Base-by-base conservation (phyloP, 2,797 vertebrate genomes). In the Hypotaenidia philippensis region DNA sequence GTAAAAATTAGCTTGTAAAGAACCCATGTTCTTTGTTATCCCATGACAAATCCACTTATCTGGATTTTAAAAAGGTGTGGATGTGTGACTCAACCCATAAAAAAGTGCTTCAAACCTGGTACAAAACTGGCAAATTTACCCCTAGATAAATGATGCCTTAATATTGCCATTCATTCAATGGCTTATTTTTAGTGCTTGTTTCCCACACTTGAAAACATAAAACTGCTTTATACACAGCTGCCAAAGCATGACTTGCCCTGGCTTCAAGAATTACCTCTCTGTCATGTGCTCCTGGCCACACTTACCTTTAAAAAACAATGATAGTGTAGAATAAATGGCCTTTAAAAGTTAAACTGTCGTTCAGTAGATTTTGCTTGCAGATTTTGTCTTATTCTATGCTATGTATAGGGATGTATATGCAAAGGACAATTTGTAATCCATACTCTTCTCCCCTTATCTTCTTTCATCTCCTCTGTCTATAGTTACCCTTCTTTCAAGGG, bases 291-390 rank as follows among this genome's bases (percentile, higher is more conserved):
- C 47, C n/a, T 45, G 50, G 82, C 49, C 1, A 5, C 44, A 75
- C 41, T 94, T 93, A 93, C 87, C 65, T 76, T 78, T 91, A 86
- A 85, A 97, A 97, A 66, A 4, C 81, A 83, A 60, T 29, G 85
- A 38, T 90, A 96, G 85, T 76, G 90, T 31, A 95, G 52, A 97
- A 90, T 60, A 94, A 66, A 95, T 31, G 36, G 56, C 64, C 64
- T 95, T 84, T 76, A 50, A 87, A 97, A 96, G 82, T 89, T 91
- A 91, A 96, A 88, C 52, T 64, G n/a, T 96, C 95, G 72, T 78
- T 95, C 74, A 93, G 40, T 56, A 84, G 74, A 88, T 20, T 88
- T 95, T 87, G 38, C 59, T 47, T 72, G 75, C 90, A 95, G 92
- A 83, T 87, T 95, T 97, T 94, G 17, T 59, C 91, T 91, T 91